Percentiles rank a stretch among this genome's conserved stretches.
Evolutionary conservation across 2,888 invertebrate species (phyloP).

Genomic region (Campopleginae sp.): DNA sequence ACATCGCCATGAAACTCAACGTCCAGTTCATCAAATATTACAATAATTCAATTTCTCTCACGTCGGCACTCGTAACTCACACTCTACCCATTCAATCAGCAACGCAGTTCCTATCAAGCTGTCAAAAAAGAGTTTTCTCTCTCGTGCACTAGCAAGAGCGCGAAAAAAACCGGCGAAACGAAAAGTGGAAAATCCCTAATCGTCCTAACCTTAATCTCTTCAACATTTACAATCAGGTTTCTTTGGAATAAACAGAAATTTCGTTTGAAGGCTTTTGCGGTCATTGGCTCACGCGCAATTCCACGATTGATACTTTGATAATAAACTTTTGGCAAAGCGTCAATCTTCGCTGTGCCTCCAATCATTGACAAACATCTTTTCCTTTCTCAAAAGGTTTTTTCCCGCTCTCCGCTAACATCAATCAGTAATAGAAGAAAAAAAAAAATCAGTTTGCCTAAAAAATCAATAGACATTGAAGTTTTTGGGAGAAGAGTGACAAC

Average conservation of each 20-base stretch:
- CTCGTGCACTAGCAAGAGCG: neutral
- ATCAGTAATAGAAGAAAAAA: neutral
- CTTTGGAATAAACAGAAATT: neutral
- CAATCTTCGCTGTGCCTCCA: neutral
- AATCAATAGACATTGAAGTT: neutral
- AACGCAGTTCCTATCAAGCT: neutral
- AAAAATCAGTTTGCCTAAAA: neutral
- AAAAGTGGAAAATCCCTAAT: conserved; percentile 24
- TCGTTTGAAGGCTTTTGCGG: neutral
- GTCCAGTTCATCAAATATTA: neutral
- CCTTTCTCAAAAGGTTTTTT: neutral
- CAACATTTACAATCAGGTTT: neutral
- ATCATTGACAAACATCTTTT: neutral
- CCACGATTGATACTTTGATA: neutral
- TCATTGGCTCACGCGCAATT: neutral
- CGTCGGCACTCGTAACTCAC: neutral
- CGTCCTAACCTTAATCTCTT: conserved; percentile 30
- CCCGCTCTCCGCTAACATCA: neutral
- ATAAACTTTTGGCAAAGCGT: neutral
- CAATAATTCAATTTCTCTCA: neutral
- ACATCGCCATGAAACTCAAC: neutral
- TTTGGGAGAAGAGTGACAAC: neutral
- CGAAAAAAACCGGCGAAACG: neutral
- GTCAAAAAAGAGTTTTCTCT: neutral
- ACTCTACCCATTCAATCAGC: neutral